Conservation (phyloP, 2,797 vertebrate genomes). For the Sebastolobus altivelis region DNA sequence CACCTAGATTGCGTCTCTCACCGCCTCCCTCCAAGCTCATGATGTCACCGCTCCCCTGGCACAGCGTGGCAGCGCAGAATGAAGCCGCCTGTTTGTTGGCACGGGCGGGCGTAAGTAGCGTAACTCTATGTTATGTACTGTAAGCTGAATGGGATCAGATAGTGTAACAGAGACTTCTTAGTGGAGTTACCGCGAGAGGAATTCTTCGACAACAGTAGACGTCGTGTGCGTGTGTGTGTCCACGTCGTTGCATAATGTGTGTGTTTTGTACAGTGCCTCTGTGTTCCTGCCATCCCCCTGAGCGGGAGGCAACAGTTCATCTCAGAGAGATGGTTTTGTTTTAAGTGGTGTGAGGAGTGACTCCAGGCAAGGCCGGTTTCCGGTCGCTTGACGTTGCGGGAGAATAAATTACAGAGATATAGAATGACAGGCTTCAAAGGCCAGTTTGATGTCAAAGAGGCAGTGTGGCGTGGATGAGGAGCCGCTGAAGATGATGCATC, state of each 20-base stretch:
- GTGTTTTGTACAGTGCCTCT: slow-evolving; percentile 39
- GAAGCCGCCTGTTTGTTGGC: slow-evolving; percentile 55
- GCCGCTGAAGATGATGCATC: slow-evolving; percentile 41
- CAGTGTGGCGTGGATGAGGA: slow-evolving; percentile 39
- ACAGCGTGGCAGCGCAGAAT: slow-evolving; percentile 42
- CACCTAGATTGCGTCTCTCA: slow-evolving; percentile 50
- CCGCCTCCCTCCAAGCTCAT: slow-evolving; percentile 31
- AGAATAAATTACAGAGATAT: slow-evolving; percentile 68
- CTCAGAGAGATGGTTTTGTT: slow-evolving; percentile 72
- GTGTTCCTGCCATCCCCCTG: slow-evolving; percentile 56
- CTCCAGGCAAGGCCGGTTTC: slow-evolving; percentile 62
- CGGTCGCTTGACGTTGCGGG: slow-evolving; percentile 48
- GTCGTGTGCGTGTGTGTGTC: slow-evolving; percentile 37
- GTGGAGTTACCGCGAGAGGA: slow-evolving; percentile 59
- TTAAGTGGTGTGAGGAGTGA: slow-evolving; percentile 73
- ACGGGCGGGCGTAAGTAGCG: slow-evolving; percentile 50
- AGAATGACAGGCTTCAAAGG: slow-evolving; percentile 73
- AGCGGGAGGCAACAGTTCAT: slow-evolving; percentile 68
- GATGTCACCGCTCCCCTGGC: slow-evolving; percentile 56
- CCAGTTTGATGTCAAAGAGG: slow-evolving; percentile 58
- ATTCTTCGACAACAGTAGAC: slow-evolving; percentile 63
- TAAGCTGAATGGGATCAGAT: slow-evolving; percentile 75
- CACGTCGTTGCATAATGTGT: slow-evolving; percentile 5
- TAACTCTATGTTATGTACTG: slow-evolving; percentile 66
- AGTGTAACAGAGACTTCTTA: slow-evolving; percentile 72